Percentiles rank a stretch among this genome's conserved stretches.
Conservation (phyloP, 2,888 invertebrate genomes). For the Epirrhoe alternata region DNA sequence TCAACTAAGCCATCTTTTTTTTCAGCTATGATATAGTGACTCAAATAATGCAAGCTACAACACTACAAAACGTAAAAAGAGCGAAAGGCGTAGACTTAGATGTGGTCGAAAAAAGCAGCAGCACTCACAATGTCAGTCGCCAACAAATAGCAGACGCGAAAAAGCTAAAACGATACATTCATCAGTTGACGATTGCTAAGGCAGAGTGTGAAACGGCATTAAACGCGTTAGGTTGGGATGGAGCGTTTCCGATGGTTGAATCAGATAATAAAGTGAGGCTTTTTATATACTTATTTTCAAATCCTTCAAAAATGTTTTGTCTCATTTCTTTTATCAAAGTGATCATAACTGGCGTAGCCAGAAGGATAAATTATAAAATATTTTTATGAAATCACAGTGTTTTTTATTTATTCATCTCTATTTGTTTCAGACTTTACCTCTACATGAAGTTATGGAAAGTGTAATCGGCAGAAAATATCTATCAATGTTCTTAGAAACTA, state of each 20-base stretch:
- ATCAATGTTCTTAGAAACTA: constrained; percentile 91
- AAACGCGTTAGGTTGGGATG: constrained; percentile 90
- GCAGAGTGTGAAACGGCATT: constrained; percentile 92
- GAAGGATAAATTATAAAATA: constrained; percentile 11
- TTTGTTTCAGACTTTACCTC: constrained; percentile 86
- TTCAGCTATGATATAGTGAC: constrained; percentile 93
- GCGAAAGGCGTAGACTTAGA: constrained; percentile 92
- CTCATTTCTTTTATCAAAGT: background rate
- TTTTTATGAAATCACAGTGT: constrained; percentile 16
- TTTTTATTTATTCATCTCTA: constrained; percentile 7
- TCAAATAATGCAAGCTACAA: constrained; percentile 97
- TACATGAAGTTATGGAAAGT: constrained; percentile 90
- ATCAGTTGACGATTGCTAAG: constrained; percentile 92
- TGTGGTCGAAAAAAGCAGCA: constrained; percentile 76
- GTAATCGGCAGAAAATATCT: constrained; percentile 92
- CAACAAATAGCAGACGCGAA: constrained; percentile 92
- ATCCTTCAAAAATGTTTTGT: background rate
- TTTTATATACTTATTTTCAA: background rate
- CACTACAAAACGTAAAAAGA: constrained; percentile 94
- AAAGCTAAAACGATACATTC: constrained; percentile 93
- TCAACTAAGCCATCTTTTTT: background rate
- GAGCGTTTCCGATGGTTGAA: constrained; percentile 86
- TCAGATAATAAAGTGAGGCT: constrained; percentile 71
- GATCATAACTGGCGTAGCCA: constrained; percentile 10
- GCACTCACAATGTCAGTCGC: constrained; percentile 87